Base-by-base conservation (phyloP, 2,888 invertebrate species). In the Tiliacea aurago region DNA sequence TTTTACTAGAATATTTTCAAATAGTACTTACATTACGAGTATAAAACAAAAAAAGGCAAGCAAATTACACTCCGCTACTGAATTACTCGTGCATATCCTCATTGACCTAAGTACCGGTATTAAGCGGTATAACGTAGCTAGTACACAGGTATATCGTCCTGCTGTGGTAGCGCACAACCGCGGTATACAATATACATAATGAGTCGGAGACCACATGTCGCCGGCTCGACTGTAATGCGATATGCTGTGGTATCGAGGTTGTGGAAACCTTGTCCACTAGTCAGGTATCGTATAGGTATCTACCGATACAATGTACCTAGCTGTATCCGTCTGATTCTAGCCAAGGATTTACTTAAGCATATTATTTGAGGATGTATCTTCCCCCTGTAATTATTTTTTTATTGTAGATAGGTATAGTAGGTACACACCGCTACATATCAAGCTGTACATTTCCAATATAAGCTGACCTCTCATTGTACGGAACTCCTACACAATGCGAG, bases 191-290 rank as follows among this genome's bases (percentile, higher is more conserved):
- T 70, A 33, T 67, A 58, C 41, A 51, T 80, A 84, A 78, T 85
- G 75, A 77, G 49, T 73, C 49, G 62, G 18, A 66, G 70, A 78
- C 86, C 82, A 75, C 84, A 84, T 65, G 76, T 59, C 63, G 59
- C 58, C 65, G 68, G 73, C 67, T 65, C 67, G 69, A 62, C 69
- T 56, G 86, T 76, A 86, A 85, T 76, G 62, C 76, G 76, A 86
- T 86, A 84, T 55, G 51, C 28, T 76, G 81, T 71, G 66, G 78
- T 47, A 51, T 55, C 53, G 51, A 70, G 80, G 71, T 69, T 49
- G 71, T 18, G 68, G 75, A 76, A 76, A 80, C 71, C 68, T 66
- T 83, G 68, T 58, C 58, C 20, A 58, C 61, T 45, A 33, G n/a
- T 6, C 23, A 49, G 18, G 23, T 69, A 43, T 18, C 15, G 20